Conservation (phyloP, 2,113 vertebrate genomes). For the Mastomys natalensis region DNA sequence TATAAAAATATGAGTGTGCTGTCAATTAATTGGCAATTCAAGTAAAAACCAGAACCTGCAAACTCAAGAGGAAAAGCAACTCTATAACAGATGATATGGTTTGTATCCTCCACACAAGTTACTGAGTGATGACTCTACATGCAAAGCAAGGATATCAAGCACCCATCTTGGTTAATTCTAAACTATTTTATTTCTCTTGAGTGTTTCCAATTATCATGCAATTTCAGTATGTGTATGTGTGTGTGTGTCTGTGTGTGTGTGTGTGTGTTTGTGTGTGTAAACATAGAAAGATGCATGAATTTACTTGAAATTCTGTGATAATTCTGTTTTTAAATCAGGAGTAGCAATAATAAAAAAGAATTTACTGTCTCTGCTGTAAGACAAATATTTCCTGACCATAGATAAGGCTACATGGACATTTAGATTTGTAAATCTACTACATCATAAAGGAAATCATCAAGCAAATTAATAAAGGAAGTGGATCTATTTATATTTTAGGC, state of each 20-base stretch:
- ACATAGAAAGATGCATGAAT: not conserved
- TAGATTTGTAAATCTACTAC: not conserved
- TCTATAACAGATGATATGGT: not conserved
- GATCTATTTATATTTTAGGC: not conserved
- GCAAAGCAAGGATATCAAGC: not conserved
- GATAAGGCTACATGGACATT: not conserved
- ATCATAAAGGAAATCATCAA: not conserved
- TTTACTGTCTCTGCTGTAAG: not conserved
- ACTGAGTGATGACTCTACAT: not conserved
- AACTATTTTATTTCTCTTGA: not conserved
- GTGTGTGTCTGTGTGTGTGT: not conserved
- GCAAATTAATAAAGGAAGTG: not conserved
- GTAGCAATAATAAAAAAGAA: not conserved
- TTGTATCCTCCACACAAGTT: not conserved
- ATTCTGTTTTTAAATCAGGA: not conserved
- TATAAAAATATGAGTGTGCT: not conserved
- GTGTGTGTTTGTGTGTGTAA: too few relatives aligned
- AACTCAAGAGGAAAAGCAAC: not conserved
- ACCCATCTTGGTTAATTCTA: not conserved
- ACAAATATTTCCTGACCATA: not conserved
- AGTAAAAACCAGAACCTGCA: slow-evolving; percentile 7
- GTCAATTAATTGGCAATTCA: not conserved
- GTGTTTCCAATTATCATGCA: not conserved
- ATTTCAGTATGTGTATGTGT: not conserved
- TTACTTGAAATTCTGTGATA: not conserved